These are phyloP conservation scores for Cryptus armator DNA, from an alignment of 2,888 invertebrate species.

Conservation along the genomic window DNA sequence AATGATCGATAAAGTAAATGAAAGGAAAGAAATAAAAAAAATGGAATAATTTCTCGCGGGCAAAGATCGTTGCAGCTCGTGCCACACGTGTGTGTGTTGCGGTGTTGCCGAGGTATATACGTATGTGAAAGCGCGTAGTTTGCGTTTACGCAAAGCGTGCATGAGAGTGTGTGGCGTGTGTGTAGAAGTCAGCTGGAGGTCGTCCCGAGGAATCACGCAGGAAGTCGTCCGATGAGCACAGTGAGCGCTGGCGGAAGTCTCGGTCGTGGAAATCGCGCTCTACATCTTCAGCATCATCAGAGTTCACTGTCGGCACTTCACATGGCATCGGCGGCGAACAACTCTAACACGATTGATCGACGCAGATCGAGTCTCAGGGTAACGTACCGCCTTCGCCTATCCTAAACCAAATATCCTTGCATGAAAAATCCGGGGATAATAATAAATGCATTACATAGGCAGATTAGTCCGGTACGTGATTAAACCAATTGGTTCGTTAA, in stretches of 20 bases:
- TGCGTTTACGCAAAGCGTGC: constrained; percentile 77
- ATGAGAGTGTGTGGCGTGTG: constrained; percentile 83
- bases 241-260: constrained; percentile 83
- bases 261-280: constrained; percentile 80
- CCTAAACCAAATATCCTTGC: constrained; percentile 57
- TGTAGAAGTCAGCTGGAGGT: constrained; percentile 84
- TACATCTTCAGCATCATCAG: constrained; percentile 83
- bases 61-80: constrained; percentile 66
- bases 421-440: constrained; percentile 30
- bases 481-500: background rate
- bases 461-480: constrained; percentile 1
- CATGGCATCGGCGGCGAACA: constrained; percentile 78
- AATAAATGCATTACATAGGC: background rate
- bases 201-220: constrained; percentile 82
- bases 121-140: constrained; percentile 74
- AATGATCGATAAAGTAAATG: constrained; percentile 1
- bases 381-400: constrained; percentile 79
- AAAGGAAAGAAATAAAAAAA: constrained; percentile 17
- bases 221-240: constrained; percentile 82
- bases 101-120: constrained; percentile 78
- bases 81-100: constrained; percentile 80
- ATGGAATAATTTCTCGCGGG: constrained; percentile 27
- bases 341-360: constrained; percentile 82
- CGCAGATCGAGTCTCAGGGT: constrained; percentile 86
- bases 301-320: constrained; percentile 82